These are phyloP conservation scores for fruit fly (Drosophila melanogaster) DNA, from an alignment of 1,140 invertebrate species.

Conservation along the genomic window Release_6_plus_ISO1_MT NC_004354.4:18731501-18732000, in stretches of 20 bases:
- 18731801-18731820: conserved; percentile 1
- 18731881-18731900: no score
- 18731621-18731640: conserved; percentile 39
- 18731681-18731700: conserved; percentile 51
- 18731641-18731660: conserved; percentile 37
- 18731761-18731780: neutral
- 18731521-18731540: conserved; percentile 24
- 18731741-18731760: conserved; percentile 49
- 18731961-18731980: conserved; percentile 39
- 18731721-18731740: conserved; percentile 66
- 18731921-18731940: no score
- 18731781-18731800: no score
- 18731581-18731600: conserved; percentile 67
- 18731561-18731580: conserved; percentile 68
- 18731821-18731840: neutral
- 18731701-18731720: conserved; percentile 52
- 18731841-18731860: neutral
- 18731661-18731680: conserved; percentile 64
- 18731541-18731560: conserved; percentile 58
- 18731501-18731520: neutral
- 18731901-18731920: no score
- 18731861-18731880: neutral
- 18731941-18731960: neutral
- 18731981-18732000: conserved; percentile 59
- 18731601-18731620: conserved; percentile 76